These are phyloP conservation scores for Noctua janthina DNA, from an alignment of 2,888 invertebrate species.

Conservation along the genomic window DNA sequence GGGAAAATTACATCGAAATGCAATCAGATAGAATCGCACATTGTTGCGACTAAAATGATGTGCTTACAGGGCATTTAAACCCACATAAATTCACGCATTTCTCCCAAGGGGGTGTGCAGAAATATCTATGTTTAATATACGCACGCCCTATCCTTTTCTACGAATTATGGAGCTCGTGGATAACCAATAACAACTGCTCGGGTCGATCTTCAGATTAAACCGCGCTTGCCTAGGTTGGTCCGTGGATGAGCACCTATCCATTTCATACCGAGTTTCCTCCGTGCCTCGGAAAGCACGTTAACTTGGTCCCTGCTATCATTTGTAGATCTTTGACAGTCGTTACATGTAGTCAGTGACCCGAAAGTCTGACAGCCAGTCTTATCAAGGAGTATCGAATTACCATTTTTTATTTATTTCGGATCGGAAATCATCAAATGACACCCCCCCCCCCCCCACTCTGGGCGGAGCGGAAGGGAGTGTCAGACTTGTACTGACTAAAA, in stretches of 20 bases:
- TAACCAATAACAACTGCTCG: not conserved
- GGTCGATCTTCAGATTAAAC: not conserved
- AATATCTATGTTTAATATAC: not conserved
- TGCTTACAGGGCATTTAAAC: not conserved
- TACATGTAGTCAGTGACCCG: not conserved
- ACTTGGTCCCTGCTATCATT: not conserved
- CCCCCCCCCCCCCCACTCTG: no score
- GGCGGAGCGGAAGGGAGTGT: no score
- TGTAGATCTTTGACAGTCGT: not conserved
- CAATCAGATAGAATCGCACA: conserved; percentile 7
- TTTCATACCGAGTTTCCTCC: not conserved
- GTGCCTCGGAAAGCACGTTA: not conserved
- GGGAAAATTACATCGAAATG: conserved; percentile 10
- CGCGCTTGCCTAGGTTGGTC: not conserved
- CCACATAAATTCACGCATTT: not conserved
- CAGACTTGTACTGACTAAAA: no score
- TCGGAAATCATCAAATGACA: no score
- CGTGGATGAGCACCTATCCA: not conserved
- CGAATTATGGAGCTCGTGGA: not conserved
- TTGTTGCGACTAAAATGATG: conserved; percentile 9
- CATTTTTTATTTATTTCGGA: no score
- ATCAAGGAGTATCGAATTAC: no score
- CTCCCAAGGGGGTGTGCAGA: no score
- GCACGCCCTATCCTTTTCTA: not conserved
- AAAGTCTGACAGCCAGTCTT: no score